phyloP scores from a whole-genome alignment of 2,113 vertebrate genomes.

The Bolborhynchus lineola region DNA sequence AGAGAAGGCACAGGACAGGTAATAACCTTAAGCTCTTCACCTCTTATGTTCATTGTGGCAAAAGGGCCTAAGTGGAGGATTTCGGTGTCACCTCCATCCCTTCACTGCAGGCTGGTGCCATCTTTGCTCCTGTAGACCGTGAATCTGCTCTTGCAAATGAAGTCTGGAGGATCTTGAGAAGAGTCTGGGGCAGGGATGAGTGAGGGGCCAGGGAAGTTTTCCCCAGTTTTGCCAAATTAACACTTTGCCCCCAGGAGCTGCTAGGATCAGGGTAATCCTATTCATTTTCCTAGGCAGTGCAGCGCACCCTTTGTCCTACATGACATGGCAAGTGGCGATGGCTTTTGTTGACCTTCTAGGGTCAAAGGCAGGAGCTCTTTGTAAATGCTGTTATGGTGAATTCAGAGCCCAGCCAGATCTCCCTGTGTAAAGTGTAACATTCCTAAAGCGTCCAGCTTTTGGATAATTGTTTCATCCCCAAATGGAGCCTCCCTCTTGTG shows the following conservation, averaged over 20 bases:
- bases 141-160: background rate
- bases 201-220: background rate
- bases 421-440: background rate
- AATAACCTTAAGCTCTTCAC: background rate
- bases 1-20: constrained; percentile 44
- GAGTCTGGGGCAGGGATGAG: background rate
- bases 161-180: background rate
- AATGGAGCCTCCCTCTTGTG: background rate
- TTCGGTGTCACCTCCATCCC: background rate
- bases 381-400: background rate
- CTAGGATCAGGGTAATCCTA: background rate
- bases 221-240: background rate
- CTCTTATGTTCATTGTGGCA: background rate
- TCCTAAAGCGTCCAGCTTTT: background rate
- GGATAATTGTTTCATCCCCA: background rate
- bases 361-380: background rate
- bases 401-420: background rate
- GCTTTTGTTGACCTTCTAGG: background rate
- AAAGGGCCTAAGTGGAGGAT: background rate
- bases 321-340: no score
- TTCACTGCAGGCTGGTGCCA: background rate
- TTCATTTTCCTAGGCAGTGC: background rate
- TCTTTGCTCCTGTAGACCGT: background rate
- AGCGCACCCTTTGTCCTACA: accelerated
- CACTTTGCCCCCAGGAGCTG: background rate